Evolutionary conservation across 1,140 invertebrate species (phyloP), one percentile per base, ranked within the genome.

Genomic region (Reticulitermes speratus): DNA sequence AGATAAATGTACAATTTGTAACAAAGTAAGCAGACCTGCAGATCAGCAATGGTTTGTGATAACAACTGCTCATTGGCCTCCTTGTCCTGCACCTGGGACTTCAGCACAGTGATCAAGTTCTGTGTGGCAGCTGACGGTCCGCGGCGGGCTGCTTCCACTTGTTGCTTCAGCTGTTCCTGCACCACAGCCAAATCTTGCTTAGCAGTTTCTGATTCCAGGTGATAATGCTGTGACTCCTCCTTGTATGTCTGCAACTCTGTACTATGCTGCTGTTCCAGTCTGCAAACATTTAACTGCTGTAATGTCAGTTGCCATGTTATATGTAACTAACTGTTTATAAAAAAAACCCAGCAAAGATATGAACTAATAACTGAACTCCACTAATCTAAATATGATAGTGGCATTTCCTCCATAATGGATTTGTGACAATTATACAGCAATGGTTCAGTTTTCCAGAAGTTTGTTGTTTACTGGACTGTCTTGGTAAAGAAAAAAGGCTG

Each of bases 201-300:
- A n/a, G 25, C 45, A 82, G 84, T 45, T 48, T 86, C 84, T 44
- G 44, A 19, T 48, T 87, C 84, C 25, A 45, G 23, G 16, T 55
- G 84, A 82, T 48, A 81, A 52, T n/a, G 30, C 23, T 84, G 23
- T 16, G 83, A 44, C 16, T 75, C 84, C 45, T 86, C 84, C 85
- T 86, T 25, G 52, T 85, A 87, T 30, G 38, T 85, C n/a, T 86
- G 48, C 23, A 86, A 32, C 30, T 86, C 59, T 2, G n/a, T 81
- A 25, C 75, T 69, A 7, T 87, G 65, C 48, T 75, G 90, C 44
- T 91, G 90, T 69, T 93, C 92, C 23, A 92, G 87, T 87, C 92
- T 93, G 52, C 23, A 88, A 89, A 87, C 59, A 65, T 65, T 65
- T 65, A 21, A 65, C 21, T 48, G 5, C 5, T 38, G 38, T 38